Base-by-base conservation (phyloP, 1,140 invertebrate genomes). In the Drosophila pseudoananassae region DNA sequence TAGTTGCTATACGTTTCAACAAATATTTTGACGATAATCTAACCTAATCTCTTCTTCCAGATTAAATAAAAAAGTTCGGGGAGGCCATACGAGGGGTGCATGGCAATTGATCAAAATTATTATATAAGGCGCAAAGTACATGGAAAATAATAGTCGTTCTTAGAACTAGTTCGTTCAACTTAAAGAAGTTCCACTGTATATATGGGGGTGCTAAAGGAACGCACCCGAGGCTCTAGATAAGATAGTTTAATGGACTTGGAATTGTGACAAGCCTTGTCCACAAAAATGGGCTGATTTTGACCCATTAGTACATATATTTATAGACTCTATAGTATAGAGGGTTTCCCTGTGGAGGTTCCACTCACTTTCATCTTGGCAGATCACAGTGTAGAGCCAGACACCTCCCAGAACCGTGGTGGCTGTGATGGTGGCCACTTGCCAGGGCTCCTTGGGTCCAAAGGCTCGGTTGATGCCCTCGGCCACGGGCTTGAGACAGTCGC, bases 361-460 rank as follows among this genome's bases (percentile, higher is more conserved):
- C 94, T 94, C 93, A 96, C 96, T 94, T 92, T 97, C 95, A 90
- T 95, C 94, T 71, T 95, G 93, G 92, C 94, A 94, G 15, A 96
- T 90, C 64, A 96, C 94, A 61, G 95, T 94, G 92, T 95, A 96
- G 2, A 96, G 77, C 93, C 94, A 96, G 4, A 96, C 93, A 25
- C 94, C 84, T 3, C 94, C 93, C 1, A 96, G 90, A 1, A 96
- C 93, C 9, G 94, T 94, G 17, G 94, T 93, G n/a, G 95, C 94
- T 15, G 96, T 96, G 77, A 95, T 94, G 6, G 94, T 93, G 1
- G 94, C 95, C 68, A 96, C 95, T 92, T 96, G 94, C 95, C 95
- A 96, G 77, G 95, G 95, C 90, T 96, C 95, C 83, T 93, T 94
- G 31, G 93, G 93, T 50, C 93, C 92, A 81, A 96, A 96, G 2